Base-by-base conservation (phyloP, 2,888 invertebrate genomes). In the Sycophila texana region DNA sequence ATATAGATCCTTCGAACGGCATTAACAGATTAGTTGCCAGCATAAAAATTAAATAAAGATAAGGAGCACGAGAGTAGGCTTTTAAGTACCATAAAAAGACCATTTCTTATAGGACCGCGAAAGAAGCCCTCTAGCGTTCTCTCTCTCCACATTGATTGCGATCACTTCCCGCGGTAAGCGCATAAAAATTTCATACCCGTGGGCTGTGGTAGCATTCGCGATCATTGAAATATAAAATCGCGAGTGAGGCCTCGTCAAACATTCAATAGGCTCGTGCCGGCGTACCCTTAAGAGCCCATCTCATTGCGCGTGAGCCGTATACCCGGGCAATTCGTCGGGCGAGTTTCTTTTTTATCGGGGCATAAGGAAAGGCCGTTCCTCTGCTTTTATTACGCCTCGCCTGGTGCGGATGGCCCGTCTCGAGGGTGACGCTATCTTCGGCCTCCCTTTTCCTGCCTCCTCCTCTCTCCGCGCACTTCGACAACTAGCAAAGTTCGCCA, bases 401-500 rank as follows among this genome's bases (percentile, higher is more conserved):
- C 39, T 39, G 39, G 39, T 39, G 39, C 39, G 39, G 39, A 39
- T 39, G 39, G 5, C 60, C 60, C 49, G 53, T 2, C 13, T 20
- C 13, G 20, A 14, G 16, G 26, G 3, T 26, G n/a, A 16, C 51
- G 75, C 39, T 61, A 63, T 60, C 67, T 70, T 16, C 18, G 12
- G 49, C 60, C 30, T 53, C 39, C 39, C 39, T 39, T 39, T 39
- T 39, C 39, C 39, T 39, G 39, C 39, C 39, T 39, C 39, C 10
- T 10, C 10, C 10, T 10, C 39, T 39, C 39, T 39, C 16, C 18
- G 39, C 39, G 0, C 61, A 16, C 57, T 39, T 57, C 57, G 73
- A 60, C 74, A 68, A 70, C 77, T 84, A 84, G 82, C 86, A 88
- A 87, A 88, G 88, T 87, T 88, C 87, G 86, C 85, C 74, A 72